Percentiles rank a stretch among this genome's conserved stretches.
Conservation (phyloP, 2,113 vertebrate species). For the Argyrosomus japonicus region DNA sequence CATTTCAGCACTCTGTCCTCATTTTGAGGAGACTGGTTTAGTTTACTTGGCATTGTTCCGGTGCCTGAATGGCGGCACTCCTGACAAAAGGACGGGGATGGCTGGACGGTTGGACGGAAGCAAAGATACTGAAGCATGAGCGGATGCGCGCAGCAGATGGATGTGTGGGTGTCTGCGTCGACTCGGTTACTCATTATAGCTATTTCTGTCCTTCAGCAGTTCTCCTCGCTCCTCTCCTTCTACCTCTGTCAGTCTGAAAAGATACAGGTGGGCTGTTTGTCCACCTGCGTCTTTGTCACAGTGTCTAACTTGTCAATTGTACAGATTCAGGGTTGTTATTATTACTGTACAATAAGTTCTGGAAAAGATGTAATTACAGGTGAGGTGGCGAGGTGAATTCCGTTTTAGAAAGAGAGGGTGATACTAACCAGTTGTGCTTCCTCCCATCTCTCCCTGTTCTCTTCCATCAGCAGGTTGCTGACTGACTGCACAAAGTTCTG, state of each 20-base stretch:
- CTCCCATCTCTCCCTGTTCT: conserved; percentile 95
- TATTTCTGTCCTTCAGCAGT: conserved; percentile 57
- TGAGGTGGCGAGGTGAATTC: neutral
- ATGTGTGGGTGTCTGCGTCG: conserved; percentile 58
- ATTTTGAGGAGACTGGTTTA: conserved; percentile 12
- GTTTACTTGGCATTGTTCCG: conserved; percentile 9
- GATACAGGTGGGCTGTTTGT: conserved; percentile 59
- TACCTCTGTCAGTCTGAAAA: conserved; percentile 43
- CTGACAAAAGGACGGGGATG: conserved; percentile 1
- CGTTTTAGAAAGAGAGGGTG: conserved; percentile 8
- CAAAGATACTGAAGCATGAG: conserved; percentile 4
- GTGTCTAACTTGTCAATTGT: conserved; percentile 1
- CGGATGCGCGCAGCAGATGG: conserved; percentile 63
- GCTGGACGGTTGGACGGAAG: conserved; percentile 36
- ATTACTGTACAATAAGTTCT: conserved; percentile 20
- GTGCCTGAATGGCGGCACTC: conserved; percentile 16
- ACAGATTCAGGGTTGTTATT: conserved; percentile 12
- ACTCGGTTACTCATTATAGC: conserved; percentile 55
- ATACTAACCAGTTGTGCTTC: conserved; percentile 93
- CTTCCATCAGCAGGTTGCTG: conserved; percentile 95
- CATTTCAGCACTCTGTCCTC: neutral
- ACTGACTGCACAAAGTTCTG: conserved; percentile 98
- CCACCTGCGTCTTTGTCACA: conserved; percentile 62
- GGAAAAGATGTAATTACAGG: conserved; percentile 37
- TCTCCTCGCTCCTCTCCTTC: conserved; percentile 7